phyloP scores from a whole-genome alignment of 2,797 vertebrate species.

The Eutrigla gurnardus region DNA sequence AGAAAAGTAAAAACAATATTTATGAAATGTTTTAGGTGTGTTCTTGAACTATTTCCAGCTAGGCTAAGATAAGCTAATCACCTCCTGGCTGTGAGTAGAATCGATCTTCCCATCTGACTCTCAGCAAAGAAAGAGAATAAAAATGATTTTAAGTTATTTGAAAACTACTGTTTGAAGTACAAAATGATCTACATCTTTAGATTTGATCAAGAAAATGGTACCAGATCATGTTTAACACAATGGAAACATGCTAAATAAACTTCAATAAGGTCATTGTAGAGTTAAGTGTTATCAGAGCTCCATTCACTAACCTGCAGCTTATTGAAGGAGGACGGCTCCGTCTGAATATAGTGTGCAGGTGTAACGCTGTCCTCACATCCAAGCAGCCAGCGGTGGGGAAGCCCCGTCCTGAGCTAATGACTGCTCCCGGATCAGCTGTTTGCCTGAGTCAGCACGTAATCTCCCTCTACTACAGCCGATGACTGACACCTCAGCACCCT shows the following conservation, averaged over 20 bases:
- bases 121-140: neutral
- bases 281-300: neutral
- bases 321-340: neutral
- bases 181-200: neutral
- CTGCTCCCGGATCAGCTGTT: slow-evolving; percentile 67
- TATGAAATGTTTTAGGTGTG: neutral
- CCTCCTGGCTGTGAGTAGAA: neutral
- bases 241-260: neutral
- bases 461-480: slow-evolving; percentile 49
- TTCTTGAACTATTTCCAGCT: neutral
- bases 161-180: neutral
- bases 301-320: neutral
- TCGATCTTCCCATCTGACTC: too few relatives aligned
- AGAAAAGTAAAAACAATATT: neutral
- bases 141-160: too few relatives aligned
- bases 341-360: slow-evolving; percentile 43
- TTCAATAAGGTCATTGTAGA: neutral
- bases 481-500: slow-evolving; percentile 46
- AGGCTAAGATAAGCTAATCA: neutral
- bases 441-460: slow-evolving; percentile 77
- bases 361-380: slow-evolving; percentile 18
- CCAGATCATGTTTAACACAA: neutral
- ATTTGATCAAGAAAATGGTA: neutral
- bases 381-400: slow-evolving; percentile 52
- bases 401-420: slow-evolving; percentile 59